phyloP scores from a whole-genome alignment of 2,113 vertebrate species.

The Bombycilla garrulus region DNA sequence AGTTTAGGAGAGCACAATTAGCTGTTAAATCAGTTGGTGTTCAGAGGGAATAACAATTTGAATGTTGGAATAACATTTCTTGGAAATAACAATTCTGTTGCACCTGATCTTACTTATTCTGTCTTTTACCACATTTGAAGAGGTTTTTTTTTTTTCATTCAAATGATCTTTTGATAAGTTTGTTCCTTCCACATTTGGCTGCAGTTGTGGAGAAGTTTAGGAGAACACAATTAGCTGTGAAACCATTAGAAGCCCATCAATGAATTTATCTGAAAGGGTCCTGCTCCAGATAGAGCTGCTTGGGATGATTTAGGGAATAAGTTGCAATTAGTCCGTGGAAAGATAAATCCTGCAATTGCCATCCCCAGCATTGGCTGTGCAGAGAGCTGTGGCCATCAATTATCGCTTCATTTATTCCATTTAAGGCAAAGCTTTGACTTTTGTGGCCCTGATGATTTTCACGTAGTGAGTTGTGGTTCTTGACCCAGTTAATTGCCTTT shows the following conservation, averaged over 20 bases:
- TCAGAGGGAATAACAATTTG: neutral
- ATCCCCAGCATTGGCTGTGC: neutral
- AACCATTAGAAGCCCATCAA: neutral
- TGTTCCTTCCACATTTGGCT: neutral
- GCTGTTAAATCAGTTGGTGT: neutral
- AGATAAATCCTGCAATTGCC: neutral
- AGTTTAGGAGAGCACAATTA: neutral
- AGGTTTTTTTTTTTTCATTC: accelerated
- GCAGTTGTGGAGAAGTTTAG: neutral
- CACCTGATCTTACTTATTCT: neutral
- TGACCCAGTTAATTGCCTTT: neutral
- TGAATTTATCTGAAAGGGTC: neutral
- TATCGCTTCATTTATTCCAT: neutral
- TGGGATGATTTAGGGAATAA: neutral
- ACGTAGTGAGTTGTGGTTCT: neutral
- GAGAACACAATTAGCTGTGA: neutral
- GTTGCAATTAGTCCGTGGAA: neutral
- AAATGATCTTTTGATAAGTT: neutral
- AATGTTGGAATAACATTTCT: too few relatives aligned
- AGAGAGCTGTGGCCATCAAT: neutral
- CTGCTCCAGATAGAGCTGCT: neutral
- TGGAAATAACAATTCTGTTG: accelerated
- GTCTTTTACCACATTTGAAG: neutral
- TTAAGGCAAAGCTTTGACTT: neutral
- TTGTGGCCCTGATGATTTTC: neutral